Base-by-base conservation (phyloP, 2,888 invertebrate genomes). In the Lampropteryx suffumata region DNA sequence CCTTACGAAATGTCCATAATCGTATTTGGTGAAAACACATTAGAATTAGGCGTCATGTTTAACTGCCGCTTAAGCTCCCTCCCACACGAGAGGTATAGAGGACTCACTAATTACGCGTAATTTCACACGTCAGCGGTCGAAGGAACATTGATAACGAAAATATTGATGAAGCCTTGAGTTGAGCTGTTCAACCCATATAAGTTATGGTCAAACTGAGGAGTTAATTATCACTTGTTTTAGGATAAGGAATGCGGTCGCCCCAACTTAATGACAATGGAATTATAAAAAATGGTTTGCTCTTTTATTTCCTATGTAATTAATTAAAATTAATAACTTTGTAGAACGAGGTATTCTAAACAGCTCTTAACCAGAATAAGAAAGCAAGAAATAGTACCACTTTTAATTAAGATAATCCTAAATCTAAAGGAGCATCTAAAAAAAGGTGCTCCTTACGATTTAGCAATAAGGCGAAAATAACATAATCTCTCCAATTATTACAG, bases 1-100 rank as follows among this genome's bases (percentile, higher is more conserved):
- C 13, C 9, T 35, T 24, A 40, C 26, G 33, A 44, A 50, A 50
- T 14, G 39, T 14, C 37, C 17, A 34, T 37, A 37, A 37, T 26
- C 24, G 28, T 1, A 9, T 39, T 39, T 44, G 39, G 39, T 29
- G 14, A 50, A 28, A 50, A 44, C 50, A 43, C 43, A 50, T 44
- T 44, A 39, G 50, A 34, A 50, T 44, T 44, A 50, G 33, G 46
- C 36, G 12, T 36, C 35, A 41, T 8, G 41, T 50, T 50, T 45
- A 34, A 13, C 30, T 11, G 36, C 36, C 30, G 30, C 12, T 44
- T 39, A 28, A 30, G 33, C 26, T 11, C 39, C 27, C 40, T 28
- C 47, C 47, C 40, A 47, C 47, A 34, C 39, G 14, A 10, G n/a
- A n/a, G 32, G 30, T 13, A 34, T 13, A 29, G 39, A 39, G n/a